Evolutionary conservation across 2,888 invertebrate genomes (phyloP).

Genomic region (Peribatodes rhomboidaria): DNA sequence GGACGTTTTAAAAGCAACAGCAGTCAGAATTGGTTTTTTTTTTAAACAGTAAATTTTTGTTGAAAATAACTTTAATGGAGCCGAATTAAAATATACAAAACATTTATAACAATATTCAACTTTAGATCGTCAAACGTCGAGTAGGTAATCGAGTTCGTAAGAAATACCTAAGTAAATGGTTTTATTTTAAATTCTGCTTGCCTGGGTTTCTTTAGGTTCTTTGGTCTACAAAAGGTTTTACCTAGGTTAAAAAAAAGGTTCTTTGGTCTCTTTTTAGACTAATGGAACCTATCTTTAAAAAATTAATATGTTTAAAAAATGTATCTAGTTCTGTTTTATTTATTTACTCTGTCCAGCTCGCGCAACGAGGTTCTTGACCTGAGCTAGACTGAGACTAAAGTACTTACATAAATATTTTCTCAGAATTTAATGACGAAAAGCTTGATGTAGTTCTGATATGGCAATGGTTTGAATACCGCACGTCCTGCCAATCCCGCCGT

Average conservation of each 20-base stretch:
- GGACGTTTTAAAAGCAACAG: constrained; percentile 29
- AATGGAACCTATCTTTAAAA: neutral
- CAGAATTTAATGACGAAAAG: constrained; percentile 22
- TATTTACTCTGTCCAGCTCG: constrained; percentile 3
- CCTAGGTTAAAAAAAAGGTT: no score
- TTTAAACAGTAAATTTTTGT: neutral
- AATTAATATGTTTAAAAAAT: constrained; percentile 1
- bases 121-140: no score
- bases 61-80: constrained; percentile 12
- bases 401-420: constrained; percentile 16
- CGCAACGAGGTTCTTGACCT: constrained; percentile 26
- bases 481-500: constrained; percentile 31
- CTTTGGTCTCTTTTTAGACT: no score
- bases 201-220: no score
- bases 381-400: neutral
- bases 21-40: constrained; percentile 16
- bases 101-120: no score
- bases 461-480: constrained; percentile 17
- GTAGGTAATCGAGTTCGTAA: neutral
- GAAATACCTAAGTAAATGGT: neutral
- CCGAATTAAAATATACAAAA: neutral
- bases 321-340: neutral
- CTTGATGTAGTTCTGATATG: constrained; percentile 16
- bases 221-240: no score
- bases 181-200: no score